Base-by-base conservation (phyloP, 2,888 invertebrate genomes). In the Mactromeris polynyma region DNA sequence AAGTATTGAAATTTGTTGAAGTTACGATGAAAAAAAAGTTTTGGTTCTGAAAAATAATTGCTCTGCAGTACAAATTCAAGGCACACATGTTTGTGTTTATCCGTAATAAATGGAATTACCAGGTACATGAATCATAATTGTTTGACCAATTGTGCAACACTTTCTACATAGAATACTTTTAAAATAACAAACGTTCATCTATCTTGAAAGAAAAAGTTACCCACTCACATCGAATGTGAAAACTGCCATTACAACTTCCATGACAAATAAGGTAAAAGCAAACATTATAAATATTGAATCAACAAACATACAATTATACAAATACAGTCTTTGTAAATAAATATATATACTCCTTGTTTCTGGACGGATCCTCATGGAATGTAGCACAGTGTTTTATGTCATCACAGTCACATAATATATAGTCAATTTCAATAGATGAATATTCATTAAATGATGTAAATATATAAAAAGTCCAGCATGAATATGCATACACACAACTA, bases 11-110 rank as follows among this genome's bases (percentile, higher is more conserved):
- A 31, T 54, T 54, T 54, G 17, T 54, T 54, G 2, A 31, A 69
- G 4, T 31, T 31, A 9, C 31, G 33, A 2, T 11, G 14, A 11
- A 69, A 31, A 31, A 31, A 31, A 26, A 64, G 17, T 64, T 64
- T 26, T 26, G 26, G 9, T 31, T 31, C 69, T 14, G 31, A 51
- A 51, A 81, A 96, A 95, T 81, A 81, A 46, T n/a, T 69, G 2
- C 31, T 69, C 69, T 31, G 69, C 69, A 69, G 69, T 31, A 0
- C 17, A 14, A 31, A 6, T 54, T 69, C 2, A 69, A 69, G 31
- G 31, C 69, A 69, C 69, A 69, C 6, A 69, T 69, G 11, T 33
- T 69, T 7, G 31, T 3, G 2, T 9, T 31, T 31, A 21, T 54
- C 17, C 6, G 21, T 6, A 54, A 54, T 40, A 54, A 54, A 21